Conservation (phyloP, 2,797 vertebrate species). For the Sebastes melanostomus region DNA sequence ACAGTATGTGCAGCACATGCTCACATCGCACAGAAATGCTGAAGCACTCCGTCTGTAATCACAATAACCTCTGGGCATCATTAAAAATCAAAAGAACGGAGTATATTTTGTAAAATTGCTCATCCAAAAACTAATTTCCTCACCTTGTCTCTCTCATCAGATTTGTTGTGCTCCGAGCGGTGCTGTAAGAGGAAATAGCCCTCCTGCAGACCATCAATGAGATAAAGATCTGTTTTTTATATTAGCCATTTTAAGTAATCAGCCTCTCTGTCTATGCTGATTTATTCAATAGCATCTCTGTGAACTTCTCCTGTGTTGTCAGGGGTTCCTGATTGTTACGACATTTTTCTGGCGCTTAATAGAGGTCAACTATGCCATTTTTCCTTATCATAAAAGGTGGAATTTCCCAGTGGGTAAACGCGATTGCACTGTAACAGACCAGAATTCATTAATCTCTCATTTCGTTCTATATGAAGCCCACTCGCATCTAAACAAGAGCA, state of each 20-base stretch:
- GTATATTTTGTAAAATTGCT: constrained; percentile 48
- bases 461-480: neutral
- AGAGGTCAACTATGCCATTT: constrained; percentile 29
- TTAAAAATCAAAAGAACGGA: constrained; percentile 47
- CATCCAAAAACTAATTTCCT: constrained; percentile 56
- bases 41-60: constrained; percentile 27
- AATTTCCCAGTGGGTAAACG: constrained; percentile 12
- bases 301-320: constrained; percentile 5
- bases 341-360: constrained; percentile 26
- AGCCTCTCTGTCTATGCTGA: constrained; percentile 19
- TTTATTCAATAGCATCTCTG: constrained; percentile 15
- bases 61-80: constrained; percentile 47
- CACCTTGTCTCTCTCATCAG: constrained; percentile 32
- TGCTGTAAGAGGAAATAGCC: constrained; percentile 30
- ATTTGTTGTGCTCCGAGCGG: constrained; percentile 32
- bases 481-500: neutral
- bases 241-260: constrained; percentile 35
- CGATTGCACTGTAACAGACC: neutral
- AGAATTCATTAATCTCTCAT: neutral
- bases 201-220: constrained; percentile 12
- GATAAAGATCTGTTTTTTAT: constrained; percentile 36
- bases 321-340: neutral
- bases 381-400: neutral
- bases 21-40: constrained; percentile 26
- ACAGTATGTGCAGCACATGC: constrained; percentile 25